Conservation (phyloP, 1,140 invertebrate genomes). For the Neodiprion fabricii region DNA sequence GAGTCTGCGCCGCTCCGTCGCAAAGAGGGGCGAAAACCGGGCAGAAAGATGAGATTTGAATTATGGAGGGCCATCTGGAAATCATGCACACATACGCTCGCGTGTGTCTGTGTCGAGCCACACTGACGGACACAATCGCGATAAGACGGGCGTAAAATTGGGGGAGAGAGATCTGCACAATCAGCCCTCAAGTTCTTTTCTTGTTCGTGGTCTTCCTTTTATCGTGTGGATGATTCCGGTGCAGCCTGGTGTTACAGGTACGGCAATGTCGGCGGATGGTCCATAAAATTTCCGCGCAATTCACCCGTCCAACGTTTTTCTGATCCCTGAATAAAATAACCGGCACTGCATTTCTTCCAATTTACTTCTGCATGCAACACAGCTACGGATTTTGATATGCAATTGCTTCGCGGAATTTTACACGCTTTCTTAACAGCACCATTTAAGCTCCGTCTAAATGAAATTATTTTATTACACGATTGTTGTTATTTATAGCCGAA, state of each 20-base stretch:
- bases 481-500: too few relatives aligned
- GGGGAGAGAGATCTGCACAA: neutral
- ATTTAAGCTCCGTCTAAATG: too few relatives aligned
- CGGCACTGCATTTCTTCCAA: too few relatives aligned
- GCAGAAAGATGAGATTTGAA: conserved; percentile 1
- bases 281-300: neutral
- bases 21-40: too few relatives aligned
- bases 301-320: neutral
- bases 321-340: neutral
- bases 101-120: too few relatives aligned
- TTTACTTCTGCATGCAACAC: too few relatives aligned
- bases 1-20: too few relatives aligned
- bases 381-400: too few relatives aligned
- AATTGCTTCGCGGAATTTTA: too few relatives aligned
- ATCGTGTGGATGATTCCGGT: neutral
- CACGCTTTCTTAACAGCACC: too few relatives aligned
- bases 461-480: too few relatives aligned
- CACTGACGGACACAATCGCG: neutral
- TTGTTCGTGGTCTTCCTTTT: neutral
- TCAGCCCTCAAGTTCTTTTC: too few relatives aligned
- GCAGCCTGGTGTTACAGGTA: neutral
- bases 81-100: neutral
- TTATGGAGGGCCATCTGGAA: conserved; percentile 1
- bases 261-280: neutral
- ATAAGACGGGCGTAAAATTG: neutral